These are phyloP conservation scores for Heterodera schachtii DNA, from an alignment of 1,140 invertebrate genomes.

Conservation along the genomic window DNA sequence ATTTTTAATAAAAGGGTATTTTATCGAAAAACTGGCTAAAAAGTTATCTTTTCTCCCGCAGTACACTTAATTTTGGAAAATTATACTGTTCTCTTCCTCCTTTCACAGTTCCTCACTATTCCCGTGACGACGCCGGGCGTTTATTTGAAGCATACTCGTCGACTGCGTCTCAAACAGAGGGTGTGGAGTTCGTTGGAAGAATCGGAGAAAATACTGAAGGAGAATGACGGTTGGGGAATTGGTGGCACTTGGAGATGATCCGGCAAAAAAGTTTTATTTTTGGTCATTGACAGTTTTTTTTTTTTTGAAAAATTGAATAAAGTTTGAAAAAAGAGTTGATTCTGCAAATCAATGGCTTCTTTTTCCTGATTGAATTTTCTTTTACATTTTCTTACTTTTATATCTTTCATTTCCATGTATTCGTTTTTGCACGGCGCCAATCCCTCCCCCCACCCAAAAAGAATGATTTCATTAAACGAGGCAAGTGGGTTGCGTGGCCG, in stretches of 20 bases:
- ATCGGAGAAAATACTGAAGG: background rate
- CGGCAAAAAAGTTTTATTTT: background rate
- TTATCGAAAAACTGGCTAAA: too few relatives aligned
- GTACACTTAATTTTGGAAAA: too few relatives aligned
- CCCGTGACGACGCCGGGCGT: background rate
- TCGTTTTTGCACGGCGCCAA: too few relatives aligned
- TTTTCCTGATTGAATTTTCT: too few relatives aligned
- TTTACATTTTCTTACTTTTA: too few relatives aligned
- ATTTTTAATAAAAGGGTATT: too few relatives aligned
- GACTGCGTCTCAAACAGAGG: background rate
- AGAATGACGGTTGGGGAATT: background rate
- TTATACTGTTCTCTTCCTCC: too few relatives aligned
- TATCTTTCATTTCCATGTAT: too few relatives aligned
- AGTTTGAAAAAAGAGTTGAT: too few relatives aligned
- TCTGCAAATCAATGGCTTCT: too few relatives aligned
- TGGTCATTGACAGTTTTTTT: background rate
- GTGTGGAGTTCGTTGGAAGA: background rate
- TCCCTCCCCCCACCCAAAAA: too few relatives aligned
- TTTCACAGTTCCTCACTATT: slow-evolving; percentile 2
- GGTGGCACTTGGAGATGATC: background rate
- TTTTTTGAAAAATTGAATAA: background rate
- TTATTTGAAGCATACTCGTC: background rate
- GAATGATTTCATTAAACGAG: background rate
- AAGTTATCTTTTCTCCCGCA: too few relatives aligned
- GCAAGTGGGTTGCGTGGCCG: slow-evolving; percentile 3